A percentile compares a stretch with the other conserved stretches of the same genome.
These are phyloP conservation scores for Mellivora capensis DNA, from an alignment of 2,113 vertebrate genomes.

Conservation along the genomic window DNA sequence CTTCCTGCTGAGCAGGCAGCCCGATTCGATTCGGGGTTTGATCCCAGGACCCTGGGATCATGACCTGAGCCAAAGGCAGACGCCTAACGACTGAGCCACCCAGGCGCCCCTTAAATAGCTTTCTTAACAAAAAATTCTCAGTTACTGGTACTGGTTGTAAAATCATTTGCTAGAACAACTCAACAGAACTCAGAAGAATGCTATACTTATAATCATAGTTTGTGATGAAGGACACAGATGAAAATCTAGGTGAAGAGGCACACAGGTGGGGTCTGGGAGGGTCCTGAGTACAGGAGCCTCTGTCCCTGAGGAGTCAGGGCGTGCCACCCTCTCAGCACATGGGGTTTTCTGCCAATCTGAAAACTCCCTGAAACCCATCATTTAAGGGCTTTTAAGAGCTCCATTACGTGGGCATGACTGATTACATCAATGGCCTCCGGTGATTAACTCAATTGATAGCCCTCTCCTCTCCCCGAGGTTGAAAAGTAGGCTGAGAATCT, in stretches of 20 bases:
- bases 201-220: not conserved
- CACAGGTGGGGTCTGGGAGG: not conserved
- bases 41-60: too few relatives aligned
- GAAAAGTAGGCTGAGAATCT: not conserved
- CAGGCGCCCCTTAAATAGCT: not conserved
- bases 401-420: accelerated
- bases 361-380: not conserved
- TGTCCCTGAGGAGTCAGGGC: not conserved
- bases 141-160: not conserved
- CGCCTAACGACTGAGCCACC: too few relatives aligned
- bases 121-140: not conserved
- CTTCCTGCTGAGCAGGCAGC: too few relatives aligned
- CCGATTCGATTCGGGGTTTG: too few relatives aligned
- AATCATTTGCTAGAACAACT: not conserved
- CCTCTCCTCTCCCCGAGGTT: not conserved
- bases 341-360: not conserved
- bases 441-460: not conserved
- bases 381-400: not conserved
- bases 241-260: not conserved
- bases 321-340: not conserved
- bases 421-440: accelerated
- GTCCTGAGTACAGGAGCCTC: not conserved
- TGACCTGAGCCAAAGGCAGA: too few relatives aligned
- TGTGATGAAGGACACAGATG: not conserved
- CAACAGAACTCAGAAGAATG: not conserved